Base-by-base conservation (phyloP, 2,113 vertebrate genomes). In the Elaphurus davidianus region DNA sequence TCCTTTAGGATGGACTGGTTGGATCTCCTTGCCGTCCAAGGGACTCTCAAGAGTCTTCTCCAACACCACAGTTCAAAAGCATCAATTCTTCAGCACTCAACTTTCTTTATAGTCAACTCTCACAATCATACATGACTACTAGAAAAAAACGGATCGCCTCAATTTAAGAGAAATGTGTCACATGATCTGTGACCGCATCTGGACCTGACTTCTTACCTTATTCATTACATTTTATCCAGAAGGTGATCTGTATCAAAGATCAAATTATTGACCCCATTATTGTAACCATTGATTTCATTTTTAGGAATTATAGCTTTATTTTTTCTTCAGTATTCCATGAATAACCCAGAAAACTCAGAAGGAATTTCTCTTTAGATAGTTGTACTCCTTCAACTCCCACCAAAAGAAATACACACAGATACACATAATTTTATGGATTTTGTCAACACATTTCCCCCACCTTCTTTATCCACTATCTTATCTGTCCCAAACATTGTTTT, bases 11-110 rank as follows among this genome's bases (percentile, higher is more conserved):
- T 71, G n/a, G n/a, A 36, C 64, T 71, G n/a, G 9, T 36, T 71
- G 9, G 64, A 71, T 71, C n/a, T 71, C 17, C 9, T 36, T 71
- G n/a, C 9, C 11, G 4, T 36, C 64, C 64, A 71, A 23, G 64
- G 5, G 64, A 36, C 67, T 71, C 64, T 36, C n/a, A 71, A 36
- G n/a, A 71, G n/a, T 11, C 64, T 71, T 71, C n/a, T 36, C 9
- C 9, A 36, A 71, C n/a, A 36, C n/a, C n/a, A 23, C 67, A 71
- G 19, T 36, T 71, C 17, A 23, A 71, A 71, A 71, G n/a, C 67
- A 71, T 71, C 67, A 71, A 36, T 71, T 71, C 19, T 71, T 36
- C 0, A 0, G 10, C 0, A 0, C n/a, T 71, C 19, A 71, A n/a
- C 36, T 71, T 71, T 71, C 17, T 36, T 67, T 67, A 67, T 36